phyloP scores from a whole-genome alignment of 2,113 vertebrate species.

The Cairina moschata region DNA sequence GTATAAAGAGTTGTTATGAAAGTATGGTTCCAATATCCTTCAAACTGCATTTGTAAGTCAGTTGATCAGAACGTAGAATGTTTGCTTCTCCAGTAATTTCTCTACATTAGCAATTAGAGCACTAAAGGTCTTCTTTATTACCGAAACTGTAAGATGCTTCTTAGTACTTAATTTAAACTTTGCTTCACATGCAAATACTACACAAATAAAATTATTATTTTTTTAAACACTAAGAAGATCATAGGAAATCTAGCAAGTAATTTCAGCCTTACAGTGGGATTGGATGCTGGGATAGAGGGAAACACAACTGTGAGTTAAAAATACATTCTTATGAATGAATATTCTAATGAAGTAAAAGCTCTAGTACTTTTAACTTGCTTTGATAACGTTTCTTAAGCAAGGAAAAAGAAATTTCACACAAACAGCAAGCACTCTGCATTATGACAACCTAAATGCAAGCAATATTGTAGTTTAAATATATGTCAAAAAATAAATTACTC shows the following conservation, averaged over 20 bases:
- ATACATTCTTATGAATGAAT: not conserved
- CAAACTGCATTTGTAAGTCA: not conserved
- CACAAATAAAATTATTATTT: too few species aligned
- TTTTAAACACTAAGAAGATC: not conserved
- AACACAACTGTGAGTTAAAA: not conserved
- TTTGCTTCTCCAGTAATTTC: not conserved
- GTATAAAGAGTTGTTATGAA: not conserved
- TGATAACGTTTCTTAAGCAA: not conserved
- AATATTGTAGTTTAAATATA: not conserved
- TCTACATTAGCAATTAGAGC: not conserved
- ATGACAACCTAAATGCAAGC: not conserved
- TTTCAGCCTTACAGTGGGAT: not conserved
- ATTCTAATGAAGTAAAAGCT: rapidly evolving
- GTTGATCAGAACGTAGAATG: not conserved
- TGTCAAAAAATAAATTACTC: not conserved
- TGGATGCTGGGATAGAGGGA: not conserved
- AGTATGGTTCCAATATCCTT: not conserved
- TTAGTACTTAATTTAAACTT: too few species aligned
- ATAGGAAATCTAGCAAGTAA: not conserved
- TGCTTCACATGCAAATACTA: too few species aligned
- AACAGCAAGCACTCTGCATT: not conserved
- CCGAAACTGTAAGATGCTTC: not conserved
- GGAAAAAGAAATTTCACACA: not conserved
- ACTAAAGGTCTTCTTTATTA: not conserved
- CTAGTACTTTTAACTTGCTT: not conserved